Conservation (phyloP, 92 coral and sea anemone species). For the Muricea muricata region DNA sequence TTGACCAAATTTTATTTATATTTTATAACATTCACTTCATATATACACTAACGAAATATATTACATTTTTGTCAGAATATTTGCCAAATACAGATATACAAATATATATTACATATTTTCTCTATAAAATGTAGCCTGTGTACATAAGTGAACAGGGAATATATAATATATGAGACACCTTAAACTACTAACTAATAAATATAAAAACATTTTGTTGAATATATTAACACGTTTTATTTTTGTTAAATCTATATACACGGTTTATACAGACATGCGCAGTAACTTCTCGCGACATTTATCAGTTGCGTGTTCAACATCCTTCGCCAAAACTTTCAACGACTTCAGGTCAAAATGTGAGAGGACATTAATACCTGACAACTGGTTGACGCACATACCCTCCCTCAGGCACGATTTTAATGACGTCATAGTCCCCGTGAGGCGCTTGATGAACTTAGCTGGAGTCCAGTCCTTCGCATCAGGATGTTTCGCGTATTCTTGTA, state of each 20-base stretch:
- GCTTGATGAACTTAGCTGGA: slow-evolving; percentile 48
- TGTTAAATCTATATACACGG: background rate
- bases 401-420: slow-evolving; percentile 56
- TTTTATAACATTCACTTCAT: too few relatives aligned
- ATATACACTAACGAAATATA: too few relatives aligned
- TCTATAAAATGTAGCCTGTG: too few relatives aligned
- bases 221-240: background rate
- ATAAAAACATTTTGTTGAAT: background rate
- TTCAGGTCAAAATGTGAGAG: slow-evolving; percentile 20
- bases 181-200: background rate
- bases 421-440: slow-evolving; percentile 54
- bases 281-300: slow-evolving; percentile 12
- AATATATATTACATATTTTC: too few relatives aligned
- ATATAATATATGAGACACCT: background rate
- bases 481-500: slow-evolving; percentile 65
- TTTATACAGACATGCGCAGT: background rate
- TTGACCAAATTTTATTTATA: too few relatives aligned
- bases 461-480: slow-evolving; percentile 63
- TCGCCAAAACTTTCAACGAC: slow-evolving; percentile 23
- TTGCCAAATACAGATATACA: too few relatives aligned
- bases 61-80: too few relatives aligned
- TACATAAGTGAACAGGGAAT: background rate
- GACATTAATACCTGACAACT: slow-evolving; percentile 13
- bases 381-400: background rate
- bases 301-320: background rate